These are phyloP conservation scores for Lycaena phlaeas DNA, from an alignment of 2,888 invertebrate genomes.

Conservation along the genomic window DNA sequence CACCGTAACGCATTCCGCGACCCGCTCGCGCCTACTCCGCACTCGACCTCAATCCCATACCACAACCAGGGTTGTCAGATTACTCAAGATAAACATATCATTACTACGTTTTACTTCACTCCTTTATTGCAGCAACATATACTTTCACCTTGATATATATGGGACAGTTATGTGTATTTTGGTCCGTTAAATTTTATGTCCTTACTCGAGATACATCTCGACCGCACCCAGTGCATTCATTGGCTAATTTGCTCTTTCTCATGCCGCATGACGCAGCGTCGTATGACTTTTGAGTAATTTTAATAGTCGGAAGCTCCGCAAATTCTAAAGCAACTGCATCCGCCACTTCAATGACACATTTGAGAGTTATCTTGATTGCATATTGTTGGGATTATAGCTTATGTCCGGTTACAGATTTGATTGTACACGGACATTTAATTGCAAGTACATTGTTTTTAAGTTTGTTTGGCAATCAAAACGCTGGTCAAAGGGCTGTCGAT, in stretches of 20 bases:
- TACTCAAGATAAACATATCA: not conserved
- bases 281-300: conserved; percentile 1
- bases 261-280: conserved; percentile 15
- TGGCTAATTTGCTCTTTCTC: conserved; percentile 30
- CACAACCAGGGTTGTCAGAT: conserved; percentile 16
- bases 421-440: not conserved
- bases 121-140: not conserved
- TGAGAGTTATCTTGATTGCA: not conserved
- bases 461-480: not conserved
- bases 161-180: not conserved
- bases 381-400: conserved; percentile 3
- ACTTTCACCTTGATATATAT: conserved; percentile 2
- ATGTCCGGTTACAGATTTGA: not conserved
- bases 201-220: conserved; percentile 23
- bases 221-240: conserved; percentile 33
- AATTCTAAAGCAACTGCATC: conserved; percentile 6
- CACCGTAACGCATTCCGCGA: conserved; percentile 62
- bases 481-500: not conserved
- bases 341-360: conserved; percentile 6
- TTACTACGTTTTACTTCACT: not conserved
- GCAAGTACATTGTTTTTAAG: not conserved
- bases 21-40: conserved; percentile 30
- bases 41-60: conserved; percentile 43
- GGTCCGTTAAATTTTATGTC: too few species aligned
- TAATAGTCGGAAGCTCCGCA: not conserved